Conservation (phyloP, 2,888 invertebrate species). For the Tetropium fuscum region DNA sequence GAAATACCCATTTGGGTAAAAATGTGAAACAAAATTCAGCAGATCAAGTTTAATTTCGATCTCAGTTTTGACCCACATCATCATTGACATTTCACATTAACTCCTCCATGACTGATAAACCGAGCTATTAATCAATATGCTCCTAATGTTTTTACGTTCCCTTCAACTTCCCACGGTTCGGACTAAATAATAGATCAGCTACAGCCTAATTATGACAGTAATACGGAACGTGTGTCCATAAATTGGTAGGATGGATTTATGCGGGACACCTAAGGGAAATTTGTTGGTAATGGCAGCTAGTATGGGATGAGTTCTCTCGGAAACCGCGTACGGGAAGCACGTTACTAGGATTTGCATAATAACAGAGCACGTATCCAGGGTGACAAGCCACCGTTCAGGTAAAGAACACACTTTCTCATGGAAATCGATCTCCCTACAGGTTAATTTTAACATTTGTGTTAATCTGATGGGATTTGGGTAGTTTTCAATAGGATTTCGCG, state of each 20-base stretch:
- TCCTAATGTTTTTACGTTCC: too few species aligned
- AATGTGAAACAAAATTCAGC: too few species aligned
- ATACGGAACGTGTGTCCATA: conserved; percentile 32
- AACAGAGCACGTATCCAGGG: conserved; percentile 39
- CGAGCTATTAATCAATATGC: too few species aligned
- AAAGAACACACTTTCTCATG: conserved; percentile 17
- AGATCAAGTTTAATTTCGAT: too few species aligned
- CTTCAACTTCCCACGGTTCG: background rate
- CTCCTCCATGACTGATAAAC: too few species aligned
- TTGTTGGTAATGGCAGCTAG: conserved; percentile 32
- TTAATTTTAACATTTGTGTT: conserved; percentile 9
- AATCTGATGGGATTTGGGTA: conserved; percentile 11
- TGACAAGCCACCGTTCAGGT: conserved; percentile 20
- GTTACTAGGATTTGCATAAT: conserved; percentile 45
- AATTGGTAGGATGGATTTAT: conserved; percentile 33
- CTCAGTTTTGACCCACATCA: too few species aligned
- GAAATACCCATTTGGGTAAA: too few species aligned
- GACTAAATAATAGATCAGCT: conserved; percentile 14
- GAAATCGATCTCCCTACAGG: conserved; percentile 12
- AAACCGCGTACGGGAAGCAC: conserved; percentile 46
- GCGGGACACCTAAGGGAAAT: conserved; percentile 37
- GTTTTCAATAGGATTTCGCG: conserved; percentile 13
- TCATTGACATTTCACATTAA: too few species aligned
- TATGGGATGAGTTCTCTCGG: conserved; percentile 33
- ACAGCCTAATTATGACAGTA: conserved; percentile 22